Conservation (phyloP, 2,797 vertebrate genomes). For the Manis crassicaudata region DNA sequence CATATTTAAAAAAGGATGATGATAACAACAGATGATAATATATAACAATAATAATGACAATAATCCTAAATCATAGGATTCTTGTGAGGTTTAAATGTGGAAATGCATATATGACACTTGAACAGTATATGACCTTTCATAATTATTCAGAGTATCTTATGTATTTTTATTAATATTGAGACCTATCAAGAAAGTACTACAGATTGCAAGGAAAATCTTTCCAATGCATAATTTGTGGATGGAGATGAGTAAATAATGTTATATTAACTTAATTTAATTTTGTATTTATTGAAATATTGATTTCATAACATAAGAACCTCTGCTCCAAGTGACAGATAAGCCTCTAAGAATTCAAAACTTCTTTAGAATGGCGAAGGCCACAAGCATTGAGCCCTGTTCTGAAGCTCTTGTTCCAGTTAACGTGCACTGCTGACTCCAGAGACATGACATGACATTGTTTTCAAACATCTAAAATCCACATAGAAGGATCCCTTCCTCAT, state of each 20-base stretch:
- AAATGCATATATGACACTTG: background rate
- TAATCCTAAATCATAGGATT: background rate
- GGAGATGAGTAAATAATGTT: background rate
- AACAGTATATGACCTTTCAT: background rate
- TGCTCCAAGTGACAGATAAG: slow-evolving; percentile 9
- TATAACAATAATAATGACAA: too few relatives aligned
- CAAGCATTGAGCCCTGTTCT: background rate
- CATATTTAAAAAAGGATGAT: background rate
- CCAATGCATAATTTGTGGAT: background rate
- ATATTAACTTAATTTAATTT: background rate
- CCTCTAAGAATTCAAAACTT: slow-evolving; percentile 14
- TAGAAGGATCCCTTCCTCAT: background rate
- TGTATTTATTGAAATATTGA: background rate
- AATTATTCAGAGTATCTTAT: background rate
- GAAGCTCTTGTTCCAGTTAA: background rate
- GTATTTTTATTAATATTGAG: background rate
- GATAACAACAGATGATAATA: background rate
- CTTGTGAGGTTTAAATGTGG: background rate
- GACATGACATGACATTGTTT: background rate
- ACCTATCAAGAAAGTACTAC: background rate
- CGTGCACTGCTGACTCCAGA: background rate
- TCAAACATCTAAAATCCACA: background rate
- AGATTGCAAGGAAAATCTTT: background rate
- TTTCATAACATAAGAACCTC: slow-evolving; percentile 6
- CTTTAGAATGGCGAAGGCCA: background rate